Percentiles rank a stretch among this genome's conserved stretches.
Conservation (phyloP, 2,113 vertebrate species). For the Ahaetulla prasina region DNA sequence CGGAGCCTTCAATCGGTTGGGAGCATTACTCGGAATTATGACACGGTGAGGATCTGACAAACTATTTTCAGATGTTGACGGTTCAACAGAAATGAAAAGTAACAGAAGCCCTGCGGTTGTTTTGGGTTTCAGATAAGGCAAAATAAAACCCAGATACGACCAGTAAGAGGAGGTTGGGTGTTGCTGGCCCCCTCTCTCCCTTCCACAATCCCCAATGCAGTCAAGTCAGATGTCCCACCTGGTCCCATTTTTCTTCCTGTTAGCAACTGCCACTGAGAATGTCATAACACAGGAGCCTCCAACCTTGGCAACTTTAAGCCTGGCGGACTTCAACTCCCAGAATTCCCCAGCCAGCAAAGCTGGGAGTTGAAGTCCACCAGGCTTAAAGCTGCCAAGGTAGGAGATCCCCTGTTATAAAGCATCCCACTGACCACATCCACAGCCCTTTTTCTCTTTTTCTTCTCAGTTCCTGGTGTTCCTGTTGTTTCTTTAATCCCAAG, state of each 20-base stretch:
- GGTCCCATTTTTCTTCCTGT: neutral
- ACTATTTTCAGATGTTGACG: neutral
- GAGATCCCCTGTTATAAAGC: no score
- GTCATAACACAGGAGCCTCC: neutral
- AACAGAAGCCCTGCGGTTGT: neutral
- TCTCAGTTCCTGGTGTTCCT: neutral
- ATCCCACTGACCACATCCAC: neutral
- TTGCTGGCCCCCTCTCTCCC: neutral
- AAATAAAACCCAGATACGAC: neutral
- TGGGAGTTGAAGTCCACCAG: no score
- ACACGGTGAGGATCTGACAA: neutral
- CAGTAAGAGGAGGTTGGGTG: neutral
- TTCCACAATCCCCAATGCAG: neutral
- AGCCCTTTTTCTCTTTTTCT: neutral
- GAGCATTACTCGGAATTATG: no score
- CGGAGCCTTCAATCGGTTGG: no score
- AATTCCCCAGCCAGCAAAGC: no score
- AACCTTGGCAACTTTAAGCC: no score
- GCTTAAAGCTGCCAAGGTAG: no score
- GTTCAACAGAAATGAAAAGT: neutral
- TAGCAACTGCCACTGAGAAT: neutral
- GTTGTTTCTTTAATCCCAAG: no score
- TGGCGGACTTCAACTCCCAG: no score
- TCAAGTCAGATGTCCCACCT: neutral
- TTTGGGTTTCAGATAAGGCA: neutral